These are phyloP conservation scores for Cerastis rubricosa DNA, from an alignment of 2,888 invertebrate species.

Conservation along the genomic window DNA sequence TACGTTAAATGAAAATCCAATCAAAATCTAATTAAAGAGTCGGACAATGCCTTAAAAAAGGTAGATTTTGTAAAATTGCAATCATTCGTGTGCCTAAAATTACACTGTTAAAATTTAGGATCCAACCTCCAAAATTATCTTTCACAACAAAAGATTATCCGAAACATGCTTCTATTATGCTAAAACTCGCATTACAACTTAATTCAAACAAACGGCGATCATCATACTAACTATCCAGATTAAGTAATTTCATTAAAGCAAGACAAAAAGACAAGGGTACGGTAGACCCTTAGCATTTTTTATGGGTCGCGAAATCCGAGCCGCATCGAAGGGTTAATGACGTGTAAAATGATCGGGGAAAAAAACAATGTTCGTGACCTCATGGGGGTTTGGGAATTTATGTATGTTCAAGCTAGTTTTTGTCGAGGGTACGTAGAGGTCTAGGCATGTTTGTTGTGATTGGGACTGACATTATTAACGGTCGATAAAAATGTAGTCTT, in stretches of 20 bases:
- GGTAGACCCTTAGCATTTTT: slow-evolving; percentile 65
- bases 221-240: slow-evolving; percentile 37
- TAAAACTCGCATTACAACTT: slow-evolving; percentile 35
- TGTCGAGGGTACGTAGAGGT: not conserved
- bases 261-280: slow-evolving; percentile 50
- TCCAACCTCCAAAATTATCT: not conserved
- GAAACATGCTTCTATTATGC: not conserved
- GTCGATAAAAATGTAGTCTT: too few species aligned
- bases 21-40: not conserved
- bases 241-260: slow-evolving; percentile 48
- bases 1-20: not conserved
- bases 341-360: slow-evolving; percentile 74
- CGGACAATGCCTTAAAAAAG: not conserved
- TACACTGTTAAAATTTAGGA: not conserved
- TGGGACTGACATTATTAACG: slow-evolving; percentile 18
- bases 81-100: not conserved
- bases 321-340: slow-evolving; percentile 75
- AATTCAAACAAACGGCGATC: slow-evolving; percentile 14
- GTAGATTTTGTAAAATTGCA: not conserved
- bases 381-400: slow-evolving; percentile 52
- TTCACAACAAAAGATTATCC: not conserved
- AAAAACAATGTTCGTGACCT: slow-evolving; percentile 73
- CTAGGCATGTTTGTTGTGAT: slow-evolving; percentile 24
- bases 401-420: slow-evolving; percentile 27
- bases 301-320: slow-evolving; percentile 78